phyloP scores from a whole-genome alignment of 1,140 invertebrate genomes.

The Lucilia sericata region DNA sequence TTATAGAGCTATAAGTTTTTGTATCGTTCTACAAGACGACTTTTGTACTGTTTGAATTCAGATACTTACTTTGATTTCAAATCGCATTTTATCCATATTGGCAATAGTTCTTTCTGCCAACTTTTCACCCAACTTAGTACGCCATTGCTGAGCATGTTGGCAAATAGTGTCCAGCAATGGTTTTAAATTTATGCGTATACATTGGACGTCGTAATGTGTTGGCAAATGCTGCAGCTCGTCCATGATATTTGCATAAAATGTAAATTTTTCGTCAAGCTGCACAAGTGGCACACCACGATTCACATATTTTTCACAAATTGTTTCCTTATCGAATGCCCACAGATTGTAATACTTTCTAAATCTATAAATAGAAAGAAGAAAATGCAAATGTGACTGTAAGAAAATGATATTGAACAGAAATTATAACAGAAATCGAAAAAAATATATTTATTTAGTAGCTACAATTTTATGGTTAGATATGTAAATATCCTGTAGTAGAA shows the following conservation, averaged over 20 bases:
- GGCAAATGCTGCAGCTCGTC: slow-evolving; percentile 75
- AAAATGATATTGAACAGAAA: too few species aligned
- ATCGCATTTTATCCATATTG: slow-evolving; percentile 75
- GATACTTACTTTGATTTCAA: slow-evolving; percentile 67
- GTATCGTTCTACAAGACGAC: background rate
- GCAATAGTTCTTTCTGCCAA: slow-evolving; percentile 72
- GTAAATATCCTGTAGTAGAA: too few species aligned
- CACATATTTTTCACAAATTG: slow-evolving; percentile 81
- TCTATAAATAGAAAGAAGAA: slow-evolving; percentile 49
- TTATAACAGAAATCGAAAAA: too few species aligned
- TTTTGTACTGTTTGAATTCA: background rate
- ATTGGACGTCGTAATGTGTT: slow-evolving; percentile 73
- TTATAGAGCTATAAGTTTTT: background rate
- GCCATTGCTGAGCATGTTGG: slow-evolving; percentile 79
- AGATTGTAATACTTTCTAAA: slow-evolving; percentile 72
- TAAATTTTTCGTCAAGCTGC: slow-evolving; percentile 85
- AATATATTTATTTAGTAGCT: background rate
- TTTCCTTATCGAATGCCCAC: slow-evolving; percentile 84
- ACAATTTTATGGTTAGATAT: background rate
- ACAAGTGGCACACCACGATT: slow-evolving; percentile 77
- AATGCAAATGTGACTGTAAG: background rate
- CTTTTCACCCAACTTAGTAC: slow-evolving; percentile 74
- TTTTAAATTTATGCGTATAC: slow-evolving; percentile 77
- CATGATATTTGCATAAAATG: slow-evolving; percentile 84
- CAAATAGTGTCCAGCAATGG: slow-evolving; percentile 75